phyloP scores from a whole-genome alignment of 2,113 vertebrate species.

The Hirundichthys speculiger region DNA sequence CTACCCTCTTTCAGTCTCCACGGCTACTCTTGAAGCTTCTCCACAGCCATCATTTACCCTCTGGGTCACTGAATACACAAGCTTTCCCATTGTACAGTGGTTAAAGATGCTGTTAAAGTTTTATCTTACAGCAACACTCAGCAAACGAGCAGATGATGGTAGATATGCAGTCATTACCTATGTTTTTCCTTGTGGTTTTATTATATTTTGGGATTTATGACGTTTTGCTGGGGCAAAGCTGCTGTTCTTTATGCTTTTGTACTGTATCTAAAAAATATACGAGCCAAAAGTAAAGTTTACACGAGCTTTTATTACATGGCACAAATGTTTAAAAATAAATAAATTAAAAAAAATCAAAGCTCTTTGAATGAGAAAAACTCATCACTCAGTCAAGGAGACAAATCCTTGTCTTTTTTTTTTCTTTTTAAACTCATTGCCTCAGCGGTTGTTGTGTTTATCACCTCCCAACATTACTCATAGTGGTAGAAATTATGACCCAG shows the following conservation, averaged over 20 bases:
- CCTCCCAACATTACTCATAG: constrained; percentile 69
- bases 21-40: constrained; percentile 26
- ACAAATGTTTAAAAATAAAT: too few species aligned
- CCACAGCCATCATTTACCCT: constrained; percentile 32
- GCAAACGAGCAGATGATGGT: constrained; percentile 9
- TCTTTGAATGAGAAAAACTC: too few species aligned
- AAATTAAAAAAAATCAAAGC: too few species aligned
- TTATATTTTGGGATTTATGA: not conserved
- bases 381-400: not conserved
- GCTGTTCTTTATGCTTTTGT: too few species aligned
- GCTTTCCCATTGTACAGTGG: constrained; percentile 18
- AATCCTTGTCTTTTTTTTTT: constrained; percentile 33
- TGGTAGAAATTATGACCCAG: constrained; percentile 73
- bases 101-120: constrained; percentile 35
- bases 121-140: constrained; percentile 6
- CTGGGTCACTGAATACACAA: constrained; percentile 35
- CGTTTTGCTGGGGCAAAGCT: too few species aligned
- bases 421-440: constrained; percentile 23
- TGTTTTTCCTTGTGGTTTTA: not conserved
- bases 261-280: too few species aligned
- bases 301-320: too few species aligned
- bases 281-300: too few species aligned
- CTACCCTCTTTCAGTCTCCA: constrained; percentile 32
- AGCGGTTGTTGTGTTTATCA: constrained; percentile 56
- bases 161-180: not conserved